Evolutionary conservation across 2,113 vertebrate species (phyloP).

Genomic region (Chauna torquata): DNA sequence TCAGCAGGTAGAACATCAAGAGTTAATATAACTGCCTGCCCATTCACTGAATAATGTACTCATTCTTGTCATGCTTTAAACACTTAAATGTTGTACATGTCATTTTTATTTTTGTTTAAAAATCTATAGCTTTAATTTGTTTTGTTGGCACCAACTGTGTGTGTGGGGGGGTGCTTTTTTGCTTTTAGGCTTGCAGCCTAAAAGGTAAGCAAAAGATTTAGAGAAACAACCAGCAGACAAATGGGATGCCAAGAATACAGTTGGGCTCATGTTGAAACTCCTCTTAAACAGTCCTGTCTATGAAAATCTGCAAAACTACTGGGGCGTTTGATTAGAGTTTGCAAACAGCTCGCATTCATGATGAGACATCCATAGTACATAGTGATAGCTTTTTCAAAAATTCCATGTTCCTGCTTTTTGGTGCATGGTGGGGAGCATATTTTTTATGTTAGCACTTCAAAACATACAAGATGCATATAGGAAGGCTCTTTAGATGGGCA

Average conservation of each 20-base stretch:
- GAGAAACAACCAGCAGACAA: neutral
- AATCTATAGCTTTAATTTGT: constrained; percentile 28
- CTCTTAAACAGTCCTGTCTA: neutral
- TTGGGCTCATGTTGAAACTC: neutral
- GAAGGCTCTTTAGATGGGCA: neutral
- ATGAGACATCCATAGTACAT: neutral
- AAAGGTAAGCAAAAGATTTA: neutral
- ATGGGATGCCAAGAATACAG: neutral
- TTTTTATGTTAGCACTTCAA: neutral
- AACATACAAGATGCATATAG: neutral
- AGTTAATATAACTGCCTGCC: constrained; percentile 3
- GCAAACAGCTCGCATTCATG: neutral
- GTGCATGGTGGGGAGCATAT: neutral
- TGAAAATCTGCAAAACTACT: neutral
- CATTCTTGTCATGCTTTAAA: neutral
- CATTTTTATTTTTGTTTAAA: constrained; percentile 27
- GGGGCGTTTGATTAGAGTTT: fast-evolving
- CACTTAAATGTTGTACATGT: neutral
- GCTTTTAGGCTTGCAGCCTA: neutral
- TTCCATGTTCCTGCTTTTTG: neutral
- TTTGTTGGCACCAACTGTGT: neutral
- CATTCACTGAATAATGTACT: neutral
- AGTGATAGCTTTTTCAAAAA: neutral
- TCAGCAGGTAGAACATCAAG: neutral
- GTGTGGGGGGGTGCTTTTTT: neutral